Conservation (phyloP, 2,888 invertebrate genomes). For the Amaurobius ferox region DNA sequence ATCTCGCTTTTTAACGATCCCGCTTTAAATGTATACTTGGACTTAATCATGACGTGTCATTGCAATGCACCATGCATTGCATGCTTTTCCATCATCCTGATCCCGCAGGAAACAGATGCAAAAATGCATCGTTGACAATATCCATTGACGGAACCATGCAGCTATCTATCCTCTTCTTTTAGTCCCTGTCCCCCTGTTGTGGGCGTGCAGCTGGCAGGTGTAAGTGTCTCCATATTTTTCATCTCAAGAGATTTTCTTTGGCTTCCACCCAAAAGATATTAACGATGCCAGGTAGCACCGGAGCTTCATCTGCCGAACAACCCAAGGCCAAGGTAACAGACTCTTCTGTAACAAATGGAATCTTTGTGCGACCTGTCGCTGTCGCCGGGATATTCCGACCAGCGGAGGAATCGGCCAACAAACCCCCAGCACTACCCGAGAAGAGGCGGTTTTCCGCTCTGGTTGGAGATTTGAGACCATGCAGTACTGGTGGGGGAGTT, state of each 20-base stretch:
- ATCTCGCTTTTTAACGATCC: background rate
- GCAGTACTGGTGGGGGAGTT: conserved; percentile 20
- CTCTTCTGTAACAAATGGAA: conserved; percentile 27
- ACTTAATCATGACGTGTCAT: background rate
- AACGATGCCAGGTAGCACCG: conserved; percentile 62
- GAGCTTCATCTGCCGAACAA: conserved; percentile 26
- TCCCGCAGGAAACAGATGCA: conserved; percentile 2
- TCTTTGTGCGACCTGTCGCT: conserved; percentile 61
- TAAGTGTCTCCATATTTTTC: conserved; percentile 65
- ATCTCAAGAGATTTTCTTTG: conserved; percentile 50
- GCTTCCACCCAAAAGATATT: conserved; percentile 40
- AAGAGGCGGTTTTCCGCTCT: conserved; percentile 57
- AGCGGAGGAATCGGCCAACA: background rate
- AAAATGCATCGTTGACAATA: conserved; percentile 17
- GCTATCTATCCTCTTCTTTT: conserved; percentile 28
- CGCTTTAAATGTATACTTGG: conserved; percentile 13
- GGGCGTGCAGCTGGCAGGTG: conserved; percentile 61
- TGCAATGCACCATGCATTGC: background rate
- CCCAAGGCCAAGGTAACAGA: conserved; percentile 54
- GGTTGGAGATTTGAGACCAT: conserved; percentile 37
- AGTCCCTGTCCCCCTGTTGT: conserved; percentile 50
- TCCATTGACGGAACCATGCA: background rate
- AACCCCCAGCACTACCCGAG: conserved; percentile 56
- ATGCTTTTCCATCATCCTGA: background rate
- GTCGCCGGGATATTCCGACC: conserved; percentile 63